These are phyloP conservation scores for Aphis gossypii DNA, from an alignment of 1,140 invertebrate genomes.

Conservation along the genomic window DNA sequence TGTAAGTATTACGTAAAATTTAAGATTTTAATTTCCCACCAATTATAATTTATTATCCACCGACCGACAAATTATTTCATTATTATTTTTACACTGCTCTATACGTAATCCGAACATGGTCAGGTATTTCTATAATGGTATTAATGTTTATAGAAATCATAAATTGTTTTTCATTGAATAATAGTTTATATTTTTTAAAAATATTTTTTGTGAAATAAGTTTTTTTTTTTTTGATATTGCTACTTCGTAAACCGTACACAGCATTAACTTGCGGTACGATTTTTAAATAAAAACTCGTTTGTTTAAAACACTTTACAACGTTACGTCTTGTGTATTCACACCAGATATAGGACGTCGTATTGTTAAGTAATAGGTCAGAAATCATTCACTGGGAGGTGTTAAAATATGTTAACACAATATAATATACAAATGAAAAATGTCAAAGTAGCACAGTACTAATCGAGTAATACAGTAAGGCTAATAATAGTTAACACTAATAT, in stretches of 20 bases:
- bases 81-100: constrained; percentile 4
- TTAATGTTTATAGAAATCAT: not conserved
- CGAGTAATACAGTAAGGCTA: not conserved
- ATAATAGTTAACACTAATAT: not conserved
- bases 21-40: constrained; percentile 31
- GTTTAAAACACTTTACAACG: not conserved
- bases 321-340: not conserved
- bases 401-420: not conserved
- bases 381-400: not conserved
- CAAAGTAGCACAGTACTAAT: not conserved
- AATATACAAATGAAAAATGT: not conserved
- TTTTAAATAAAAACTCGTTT: not conserved
- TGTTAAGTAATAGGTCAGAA: not conserved
- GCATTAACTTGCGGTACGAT: not conserved
- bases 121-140: not conserved
- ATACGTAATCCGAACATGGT: not conserved
- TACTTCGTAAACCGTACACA: not conserved
- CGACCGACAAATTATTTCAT: not conserved
- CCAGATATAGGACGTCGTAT: too few relatives aligned
- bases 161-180: not conserved
- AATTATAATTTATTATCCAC: constrained; percentile 18
- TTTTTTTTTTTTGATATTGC: not conserved
- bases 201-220: not conserved
- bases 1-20: constrained; percentile 31
- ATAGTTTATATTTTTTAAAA: not conserved